A percentile compares a stretch with the other conserved stretches of the same genome.
These are phyloP conservation scores for Notolabrus celidotus DNA, from an alignment of 2,797 vertebrate genomes.

Conservation along the genomic window DNA sequence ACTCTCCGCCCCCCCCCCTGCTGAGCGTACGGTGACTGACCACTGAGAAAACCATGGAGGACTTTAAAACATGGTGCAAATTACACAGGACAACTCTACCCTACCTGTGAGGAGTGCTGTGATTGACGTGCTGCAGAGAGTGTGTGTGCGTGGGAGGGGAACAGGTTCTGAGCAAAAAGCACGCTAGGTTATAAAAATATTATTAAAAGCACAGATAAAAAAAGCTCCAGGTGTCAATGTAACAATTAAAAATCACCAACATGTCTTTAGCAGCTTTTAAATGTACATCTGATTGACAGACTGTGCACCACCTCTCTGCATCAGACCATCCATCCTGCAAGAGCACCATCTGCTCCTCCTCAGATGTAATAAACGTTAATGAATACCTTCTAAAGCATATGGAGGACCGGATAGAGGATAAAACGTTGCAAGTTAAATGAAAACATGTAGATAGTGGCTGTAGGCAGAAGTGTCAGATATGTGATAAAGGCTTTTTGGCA, in stretches of 20 bases:
- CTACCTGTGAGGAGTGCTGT: neutral
- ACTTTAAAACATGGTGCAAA: neutral
- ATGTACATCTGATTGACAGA: neutral
- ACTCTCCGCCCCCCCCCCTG: neutral
- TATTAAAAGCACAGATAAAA: too few species aligned
- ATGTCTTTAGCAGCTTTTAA: neutral
- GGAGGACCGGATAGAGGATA: neutral
- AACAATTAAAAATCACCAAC: neutral
- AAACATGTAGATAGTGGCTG: neutral
- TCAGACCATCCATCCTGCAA: slow-evolving; percentile 1
- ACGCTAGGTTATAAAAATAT: too few species aligned
- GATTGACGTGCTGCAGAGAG: neutral
- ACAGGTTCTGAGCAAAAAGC: neutral
- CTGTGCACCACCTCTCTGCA: neutral
- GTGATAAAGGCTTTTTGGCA: slow-evolving; percentile 3
- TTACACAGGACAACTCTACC: neutral
- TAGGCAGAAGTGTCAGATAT: neutral
- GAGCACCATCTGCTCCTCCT: slow-evolving; percentile 13
- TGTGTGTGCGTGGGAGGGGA: too few species aligned
- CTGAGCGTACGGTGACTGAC: neutral
- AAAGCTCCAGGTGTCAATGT: neutral
- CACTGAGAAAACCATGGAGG: neutral
- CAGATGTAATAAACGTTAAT: neutral
- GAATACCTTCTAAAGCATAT: neutral
- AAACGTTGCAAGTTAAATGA: neutral